Evolutionary conservation across 2,888 invertebrate species (phyloP).

Genomic region (Itoplectis maculator): DNA sequence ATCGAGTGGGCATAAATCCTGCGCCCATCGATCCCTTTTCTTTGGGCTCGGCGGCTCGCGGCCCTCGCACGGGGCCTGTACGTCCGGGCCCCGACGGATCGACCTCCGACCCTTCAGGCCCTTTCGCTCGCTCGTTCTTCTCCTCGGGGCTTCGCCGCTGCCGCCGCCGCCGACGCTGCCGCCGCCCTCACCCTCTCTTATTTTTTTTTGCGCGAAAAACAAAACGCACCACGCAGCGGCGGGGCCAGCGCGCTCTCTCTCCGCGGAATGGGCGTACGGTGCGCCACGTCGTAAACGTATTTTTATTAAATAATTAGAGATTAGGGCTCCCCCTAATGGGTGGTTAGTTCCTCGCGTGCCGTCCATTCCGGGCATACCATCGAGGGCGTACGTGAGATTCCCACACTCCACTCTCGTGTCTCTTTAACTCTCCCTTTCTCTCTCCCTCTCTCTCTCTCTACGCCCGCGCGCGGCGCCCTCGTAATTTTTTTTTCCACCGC

Average conservation of each 20-base stretch:
- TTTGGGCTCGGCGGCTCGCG: slow-evolving; percentile 31
- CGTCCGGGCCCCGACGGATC: slow-evolving; percentile 72
- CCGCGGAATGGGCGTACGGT: slow-evolving; percentile 80
- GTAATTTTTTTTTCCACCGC: slow-evolving; percentile 43
- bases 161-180: slow-evolving; percentile 33
- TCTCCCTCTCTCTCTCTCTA: slow-evolving; percentile 7
- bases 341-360: slow-evolving; percentile 83
- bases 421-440: slow-evolving; percentile 66
- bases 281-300: slow-evolving; percentile 85
- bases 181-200: neutral
- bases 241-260: slow-evolving; percentile 55
- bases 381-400: slow-evolving; percentile 83
- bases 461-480: slow-evolving; percentile 13
- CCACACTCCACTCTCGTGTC: slow-evolving; percentile 79
- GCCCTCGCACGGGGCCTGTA: slow-evolving; percentile 22
- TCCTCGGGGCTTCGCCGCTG: slow-evolving; percentile 59
- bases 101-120: slow-evolving; percentile 81
- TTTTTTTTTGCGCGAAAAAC: slow-evolving; percentile 58
- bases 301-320: slow-evolving; percentile 85
- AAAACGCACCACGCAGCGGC: slow-evolving; percentile 49
- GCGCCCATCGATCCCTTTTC: slow-evolving; percentile 46
- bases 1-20: slow-evolving; percentile 63
- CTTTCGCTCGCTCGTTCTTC: slow-evolving; percentile 69
- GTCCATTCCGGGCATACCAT: slow-evolving; percentile 83
- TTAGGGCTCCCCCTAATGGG: slow-evolving; percentile 82